A percentile compares a stretch with the other conserved stretches of the same genome.
These are phyloP conservation scores for Aurelia sp. DNA, from an alignment of 30 jellyfish, hydroid and myxozoan genomes.

Conservation along the genomic window DNA sequence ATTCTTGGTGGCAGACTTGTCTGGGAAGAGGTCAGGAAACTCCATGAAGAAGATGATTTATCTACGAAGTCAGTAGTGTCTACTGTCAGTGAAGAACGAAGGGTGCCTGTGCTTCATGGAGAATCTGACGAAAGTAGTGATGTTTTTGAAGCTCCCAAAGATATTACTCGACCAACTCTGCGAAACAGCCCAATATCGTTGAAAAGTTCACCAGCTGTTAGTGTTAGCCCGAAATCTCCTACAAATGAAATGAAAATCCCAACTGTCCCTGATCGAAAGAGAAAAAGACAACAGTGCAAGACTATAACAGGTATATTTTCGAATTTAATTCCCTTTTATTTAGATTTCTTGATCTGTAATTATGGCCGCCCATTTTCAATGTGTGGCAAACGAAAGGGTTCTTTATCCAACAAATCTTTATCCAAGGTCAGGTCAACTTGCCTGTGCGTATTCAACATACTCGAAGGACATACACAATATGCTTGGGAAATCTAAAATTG, in stretches of 20 bases:
- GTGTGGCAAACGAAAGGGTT: no score
- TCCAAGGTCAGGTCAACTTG: no score
- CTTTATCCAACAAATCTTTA: no score
- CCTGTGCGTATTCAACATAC: no score
- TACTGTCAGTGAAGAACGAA: conserved; percentile 23
- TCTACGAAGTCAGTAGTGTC: conserved; percentile 5
- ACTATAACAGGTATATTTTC: conserved; percentile 3
- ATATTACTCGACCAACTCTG: background rate
- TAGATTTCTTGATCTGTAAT: no score
- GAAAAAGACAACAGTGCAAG: background rate
- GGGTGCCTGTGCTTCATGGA: conserved; percentile 56
- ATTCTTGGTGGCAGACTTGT: conserved; percentile 28
- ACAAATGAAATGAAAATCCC: background rate
- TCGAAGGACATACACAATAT: no score
- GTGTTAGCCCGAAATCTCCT: background rate
- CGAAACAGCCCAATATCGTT: conserved; percentile 2
- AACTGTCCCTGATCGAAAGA: background rate
- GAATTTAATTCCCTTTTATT: background rate
- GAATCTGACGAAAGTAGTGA: background rate
- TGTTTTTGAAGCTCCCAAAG: conserved; percentile 10
- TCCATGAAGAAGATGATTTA: conserved; percentile 1
- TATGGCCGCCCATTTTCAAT: no score
- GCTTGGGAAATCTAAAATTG: no score
- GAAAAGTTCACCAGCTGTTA: background rate
- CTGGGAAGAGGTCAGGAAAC: conserved; percentile 44